phyloP scores from a whole-genome alignment of 2,888 invertebrate genomes.

The Pristionchus entomophagus region DNA sequence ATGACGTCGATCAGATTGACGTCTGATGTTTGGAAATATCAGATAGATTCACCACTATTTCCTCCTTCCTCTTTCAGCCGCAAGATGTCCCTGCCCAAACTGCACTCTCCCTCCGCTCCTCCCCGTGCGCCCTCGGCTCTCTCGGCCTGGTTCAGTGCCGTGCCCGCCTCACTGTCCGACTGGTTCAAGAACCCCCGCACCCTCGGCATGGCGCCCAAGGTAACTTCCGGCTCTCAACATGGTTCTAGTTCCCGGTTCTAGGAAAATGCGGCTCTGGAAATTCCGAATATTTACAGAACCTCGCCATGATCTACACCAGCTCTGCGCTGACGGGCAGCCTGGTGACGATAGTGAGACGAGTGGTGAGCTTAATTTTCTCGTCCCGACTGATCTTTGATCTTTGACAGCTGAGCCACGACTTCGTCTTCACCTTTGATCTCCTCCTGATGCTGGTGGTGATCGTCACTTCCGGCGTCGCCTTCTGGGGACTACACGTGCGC shows the following conservation, averaged over 20 bases:
- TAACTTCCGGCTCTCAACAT: not conserved
- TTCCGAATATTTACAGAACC: not conserved
- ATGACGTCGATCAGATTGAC: not conserved
- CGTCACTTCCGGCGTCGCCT: not conserved
- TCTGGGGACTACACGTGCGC: not conserved
- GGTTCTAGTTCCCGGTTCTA: not conserved
- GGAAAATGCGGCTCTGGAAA: not conserved
- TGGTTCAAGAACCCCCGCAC: constrained; percentile 17
- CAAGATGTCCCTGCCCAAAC: not conserved
- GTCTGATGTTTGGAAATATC: not conserved
- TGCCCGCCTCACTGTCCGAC: not conserved
- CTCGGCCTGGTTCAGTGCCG: not conserved
- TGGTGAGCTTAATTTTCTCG: not conserved
- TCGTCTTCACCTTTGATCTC: not conserved
- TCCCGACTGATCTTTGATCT: too few species aligned
- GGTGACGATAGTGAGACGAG: not conserved
- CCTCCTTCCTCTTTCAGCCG: not conserved
- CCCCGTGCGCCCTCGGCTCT: not conserved
- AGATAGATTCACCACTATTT: not conserved
- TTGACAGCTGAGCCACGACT: not conserved
- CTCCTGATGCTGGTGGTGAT: not conserved
- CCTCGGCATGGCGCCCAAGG: constrained; percentile 16
- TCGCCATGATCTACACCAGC: not conserved
- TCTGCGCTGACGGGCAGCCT: not conserved
- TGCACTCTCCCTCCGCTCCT: not conserved